A percentile compares a stretch with the other conserved stretches of the same genome.
phyloP scores from a whole-genome alignment of 92 coral and sea anemone species.

The Montipora capitata region DNA sequence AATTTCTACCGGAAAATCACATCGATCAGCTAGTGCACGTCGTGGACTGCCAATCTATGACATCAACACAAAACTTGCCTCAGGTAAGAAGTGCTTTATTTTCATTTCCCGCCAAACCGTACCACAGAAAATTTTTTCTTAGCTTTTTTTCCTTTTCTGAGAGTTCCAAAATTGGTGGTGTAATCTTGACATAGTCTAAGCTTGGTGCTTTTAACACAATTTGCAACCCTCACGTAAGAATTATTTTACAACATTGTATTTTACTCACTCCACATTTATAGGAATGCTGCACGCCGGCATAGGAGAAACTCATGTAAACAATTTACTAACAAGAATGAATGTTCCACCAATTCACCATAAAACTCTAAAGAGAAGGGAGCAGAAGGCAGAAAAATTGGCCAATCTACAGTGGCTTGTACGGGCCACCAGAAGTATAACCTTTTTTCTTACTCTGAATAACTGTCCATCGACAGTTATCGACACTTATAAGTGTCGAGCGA shows the following conservation, averaged over 20 bases:
- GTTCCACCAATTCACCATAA: no score
- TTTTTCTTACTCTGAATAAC: no score
- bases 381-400: no score
- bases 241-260: neutral
- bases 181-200: neutral
- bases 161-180: neutral
- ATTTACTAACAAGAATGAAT: no score
- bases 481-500: no score
- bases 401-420: neutral
- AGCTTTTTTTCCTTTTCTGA: neutral
- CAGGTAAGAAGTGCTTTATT: constrained; percentile 21
- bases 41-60: constrained; percentile 36
- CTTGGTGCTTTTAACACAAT: neutral
- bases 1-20: constrained; percentile 22
- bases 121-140: neutral
- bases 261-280: neutral
- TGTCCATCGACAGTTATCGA: no score
- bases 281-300: neutral
- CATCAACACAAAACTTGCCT: constrained; percentile 20
- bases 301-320: no score
- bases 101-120: neutral
- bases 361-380: constrained; percentile 28
- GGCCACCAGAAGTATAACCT: no score
- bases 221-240: neutral
- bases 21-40: constrained; percentile 5